Evolutionary conservation across 2,888 invertebrate species (phyloP).

Genomic region (Drosophila tripunctata): DNA sequence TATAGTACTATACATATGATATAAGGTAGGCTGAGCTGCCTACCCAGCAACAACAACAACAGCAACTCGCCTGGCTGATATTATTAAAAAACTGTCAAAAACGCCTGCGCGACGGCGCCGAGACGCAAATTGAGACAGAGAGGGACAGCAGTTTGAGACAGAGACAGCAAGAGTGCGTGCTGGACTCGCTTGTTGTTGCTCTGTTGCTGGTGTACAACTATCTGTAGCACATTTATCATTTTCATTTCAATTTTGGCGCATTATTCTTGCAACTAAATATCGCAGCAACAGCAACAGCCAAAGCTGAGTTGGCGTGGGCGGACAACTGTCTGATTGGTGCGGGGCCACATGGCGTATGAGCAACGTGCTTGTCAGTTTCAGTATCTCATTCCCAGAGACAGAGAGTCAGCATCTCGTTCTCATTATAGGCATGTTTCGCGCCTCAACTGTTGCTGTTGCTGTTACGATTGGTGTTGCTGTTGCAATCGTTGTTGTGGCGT

Average conservation of each 20-base stretch:
- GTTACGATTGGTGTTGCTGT: slow-evolving; percentile 29
- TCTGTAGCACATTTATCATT: slow-evolving; percentile 78
- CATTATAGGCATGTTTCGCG: slow-evolving; percentile 67
- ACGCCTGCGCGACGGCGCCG: slow-evolving; percentile 74
- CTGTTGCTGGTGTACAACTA: slow-evolving; percentile 31
- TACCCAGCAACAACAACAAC: slow-evolving; percentile 39
- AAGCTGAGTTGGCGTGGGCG: slow-evolving; percentile 66
- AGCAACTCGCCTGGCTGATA: slow-evolving; percentile 61
- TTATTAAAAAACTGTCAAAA: slow-evolving; percentile 79
- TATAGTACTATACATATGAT: slow-evolving; percentile 52
- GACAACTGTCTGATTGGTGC: slow-evolving; percentile 81
- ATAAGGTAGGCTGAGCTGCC: slow-evolving; percentile 66
- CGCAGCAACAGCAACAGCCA: too few relatives aligned
- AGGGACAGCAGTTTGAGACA: slow-evolving; percentile 23
- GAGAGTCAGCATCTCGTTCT: slow-evolving; percentile 44
- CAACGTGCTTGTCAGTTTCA: slow-evolving; percentile 62
- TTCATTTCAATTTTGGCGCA: slow-evolving; percentile 77
- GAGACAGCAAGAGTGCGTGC: slow-evolving; percentile 58
- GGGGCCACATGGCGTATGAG: slow-evolving; percentile 75
- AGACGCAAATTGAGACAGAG: slow-evolving; percentile 30
- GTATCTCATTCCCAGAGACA: slow-evolving; percentile 12
- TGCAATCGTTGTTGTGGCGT: slow-evolving; percentile 56
- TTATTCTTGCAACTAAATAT: slow-evolving; percentile 75
- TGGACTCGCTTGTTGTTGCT: slow-evolving; percentile 35
- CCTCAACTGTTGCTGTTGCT: slow-evolving; percentile 43